Evolutionary conservation across 2,113 vertebrate genomes (phyloP).

Genomic region (Cryptomyrus ogoouensis): DNA sequence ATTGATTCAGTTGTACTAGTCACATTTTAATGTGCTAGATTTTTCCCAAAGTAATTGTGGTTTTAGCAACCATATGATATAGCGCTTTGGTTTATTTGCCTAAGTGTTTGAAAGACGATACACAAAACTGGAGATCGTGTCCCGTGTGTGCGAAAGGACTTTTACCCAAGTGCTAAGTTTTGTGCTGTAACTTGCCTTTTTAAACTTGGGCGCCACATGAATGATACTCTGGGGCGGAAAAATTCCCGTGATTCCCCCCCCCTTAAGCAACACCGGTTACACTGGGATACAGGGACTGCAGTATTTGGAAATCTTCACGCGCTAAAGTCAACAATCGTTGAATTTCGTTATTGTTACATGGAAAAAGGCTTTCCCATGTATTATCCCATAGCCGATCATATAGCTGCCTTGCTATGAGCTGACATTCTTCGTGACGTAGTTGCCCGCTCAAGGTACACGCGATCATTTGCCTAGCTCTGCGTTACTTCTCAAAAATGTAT

Average conservation of each 20-base stretch:
- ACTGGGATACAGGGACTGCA: not conserved
- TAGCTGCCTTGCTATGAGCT: not conserved
- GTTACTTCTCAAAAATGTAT: not conserved
- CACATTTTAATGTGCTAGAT: not conserved
- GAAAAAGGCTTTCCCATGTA: not conserved
- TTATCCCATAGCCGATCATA: not conserved
- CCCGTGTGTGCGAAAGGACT: not conserved
- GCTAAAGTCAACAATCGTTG: not conserved
- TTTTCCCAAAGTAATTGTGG: not conserved
- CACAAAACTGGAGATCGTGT: not conserved
- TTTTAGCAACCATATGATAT: not conserved
- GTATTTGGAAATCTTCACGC: not conserved
- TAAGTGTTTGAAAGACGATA: not conserved
- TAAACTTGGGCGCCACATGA: constrained; percentile 27
- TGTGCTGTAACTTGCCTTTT: constrained; percentile 1
- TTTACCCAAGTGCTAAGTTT: not conserved
- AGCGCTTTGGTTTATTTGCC: not conserved
- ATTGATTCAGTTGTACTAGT: not conserved
- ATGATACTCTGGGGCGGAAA: not conserved
- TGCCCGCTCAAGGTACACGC: not conserved
- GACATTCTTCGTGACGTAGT: not conserved
- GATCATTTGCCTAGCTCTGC: not conserved
- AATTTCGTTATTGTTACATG: not conserved
- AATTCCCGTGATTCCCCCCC: constrained; percentile 14
- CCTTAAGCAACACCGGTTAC: not conserved